phyloP scores from a whole-genome alignment of 2,888 invertebrate genomes.

The Seira ritae region DNA sequence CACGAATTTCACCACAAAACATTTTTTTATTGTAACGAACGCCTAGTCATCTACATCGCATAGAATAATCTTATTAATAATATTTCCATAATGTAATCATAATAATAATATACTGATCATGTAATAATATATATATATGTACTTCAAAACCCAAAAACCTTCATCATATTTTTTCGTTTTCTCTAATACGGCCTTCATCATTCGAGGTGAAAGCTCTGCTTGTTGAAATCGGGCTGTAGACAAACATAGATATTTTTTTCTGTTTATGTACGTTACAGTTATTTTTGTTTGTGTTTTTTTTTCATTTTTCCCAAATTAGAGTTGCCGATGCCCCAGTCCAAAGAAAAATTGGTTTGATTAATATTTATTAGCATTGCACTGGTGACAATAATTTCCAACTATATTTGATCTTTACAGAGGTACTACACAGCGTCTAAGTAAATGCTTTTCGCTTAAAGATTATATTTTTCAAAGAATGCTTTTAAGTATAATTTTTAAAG shows the following conservation, averaged over 20 bases:
- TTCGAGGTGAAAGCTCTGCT: conserved; percentile 56
- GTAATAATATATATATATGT: conserved; percentile 9
- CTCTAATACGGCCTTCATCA: conserved; percentile 42
- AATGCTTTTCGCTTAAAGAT: not conserved
- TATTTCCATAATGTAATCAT: conserved; percentile 1
- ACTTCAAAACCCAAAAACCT: conserved; percentile 43
- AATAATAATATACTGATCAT: conserved; percentile 5
- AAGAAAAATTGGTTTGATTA: not conserved
- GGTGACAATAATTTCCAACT: conserved; percentile 23
- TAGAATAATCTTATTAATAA: conserved; percentile 32
- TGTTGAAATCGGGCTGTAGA: conserved; percentile 51
- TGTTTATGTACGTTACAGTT: not conserved
- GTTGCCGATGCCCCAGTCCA: conserved; percentile 14
- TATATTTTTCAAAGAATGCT: conserved; percentile 16
- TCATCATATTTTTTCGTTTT: conserved; percentile 28
- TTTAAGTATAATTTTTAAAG: not conserved
- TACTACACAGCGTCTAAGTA: conserved; percentile 15
- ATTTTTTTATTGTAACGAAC: conserved; percentile 52
- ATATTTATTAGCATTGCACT: conserved; percentile 32
- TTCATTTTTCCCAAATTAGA: conserved; percentile 17
- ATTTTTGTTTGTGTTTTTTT: conserved; percentile 1
- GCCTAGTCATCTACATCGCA: conserved; percentile 39
- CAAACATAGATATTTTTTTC: conserved; percentile 47
- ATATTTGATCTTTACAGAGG: not conserved
- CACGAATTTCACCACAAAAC: conserved; percentile 32